These are phyloP conservation scores for Lepidocyrtoides sp. DNA, from an alignment of 2,888 invertebrate species.

Conservation along the genomic window DNA sequence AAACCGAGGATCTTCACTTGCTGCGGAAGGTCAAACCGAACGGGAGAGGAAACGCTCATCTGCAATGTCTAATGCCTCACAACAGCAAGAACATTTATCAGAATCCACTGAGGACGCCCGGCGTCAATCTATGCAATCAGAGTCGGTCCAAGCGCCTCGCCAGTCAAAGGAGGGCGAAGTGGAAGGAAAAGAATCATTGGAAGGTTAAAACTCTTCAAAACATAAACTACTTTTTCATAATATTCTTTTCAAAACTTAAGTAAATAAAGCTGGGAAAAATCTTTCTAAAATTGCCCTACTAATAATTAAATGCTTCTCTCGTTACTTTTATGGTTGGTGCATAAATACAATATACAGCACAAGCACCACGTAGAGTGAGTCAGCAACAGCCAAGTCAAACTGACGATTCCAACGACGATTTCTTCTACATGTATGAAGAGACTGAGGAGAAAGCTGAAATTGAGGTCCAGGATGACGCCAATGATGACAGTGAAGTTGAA, in stretches of 20 bases:
- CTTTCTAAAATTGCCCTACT: too few relatives aligned
- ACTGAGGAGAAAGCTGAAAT: conserved; percentile 36
- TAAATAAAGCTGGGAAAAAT: neutral
- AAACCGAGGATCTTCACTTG: neutral
- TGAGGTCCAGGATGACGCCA: conserved; percentile 30
- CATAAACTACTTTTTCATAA: too few relatives aligned
- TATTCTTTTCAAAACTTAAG: too few relatives aligned
- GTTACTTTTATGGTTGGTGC: too few relatives aligned
- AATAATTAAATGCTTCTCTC: too few relatives aligned
- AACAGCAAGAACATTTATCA: too few relatives aligned
- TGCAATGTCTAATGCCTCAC: neutral
- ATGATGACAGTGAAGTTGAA: conserved; percentile 60
- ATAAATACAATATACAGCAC: too few relatives aligned
- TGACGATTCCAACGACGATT: conserved; percentile 55
- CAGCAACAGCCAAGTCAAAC: neutral
- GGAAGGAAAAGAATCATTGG: neutral
- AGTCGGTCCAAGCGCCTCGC: neutral
- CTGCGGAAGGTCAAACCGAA: neutral
- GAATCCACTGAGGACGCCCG: too few relatives aligned
- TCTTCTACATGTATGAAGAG: conserved; percentile 52
- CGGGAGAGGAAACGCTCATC: neutral
- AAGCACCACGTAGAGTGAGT: neutral
- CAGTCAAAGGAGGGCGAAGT: neutral
- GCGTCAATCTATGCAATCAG: neutral
- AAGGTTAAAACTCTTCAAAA: neutral